Conservation (phyloP, 2,797 vertebrate genomes). For the Anguilla marmorata region DNA sequence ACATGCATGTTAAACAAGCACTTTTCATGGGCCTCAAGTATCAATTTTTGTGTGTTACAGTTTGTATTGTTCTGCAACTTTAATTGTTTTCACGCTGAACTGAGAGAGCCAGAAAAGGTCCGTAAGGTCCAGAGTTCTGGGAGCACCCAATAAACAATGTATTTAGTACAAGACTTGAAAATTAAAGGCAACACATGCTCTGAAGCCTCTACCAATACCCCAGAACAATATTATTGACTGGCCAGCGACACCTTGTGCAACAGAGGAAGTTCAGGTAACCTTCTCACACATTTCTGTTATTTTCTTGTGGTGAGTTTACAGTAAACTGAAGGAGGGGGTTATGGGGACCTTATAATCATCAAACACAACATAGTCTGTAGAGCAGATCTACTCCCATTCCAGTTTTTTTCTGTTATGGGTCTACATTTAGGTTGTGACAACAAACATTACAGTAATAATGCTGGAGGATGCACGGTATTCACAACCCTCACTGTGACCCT, state of each 20-base stretch:
- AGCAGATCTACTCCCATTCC: background rate
- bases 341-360: background rate
- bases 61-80: too few species aligned
- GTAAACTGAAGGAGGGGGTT: background rate
- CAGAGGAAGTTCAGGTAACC: background rate
- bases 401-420: background rate
- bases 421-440: slow-evolving; percentile 1
- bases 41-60: too few species aligned
- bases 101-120: background rate
- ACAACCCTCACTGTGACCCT: background rate
- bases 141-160: background rate
- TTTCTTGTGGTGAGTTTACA: background rate
- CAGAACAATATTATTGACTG: background rate
- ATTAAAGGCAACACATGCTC: background rate
- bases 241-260: background rate
- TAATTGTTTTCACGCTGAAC: too few species aligned
- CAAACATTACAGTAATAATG: background rate
- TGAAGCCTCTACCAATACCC: background rate
- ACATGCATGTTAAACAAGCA: too few species aligned
- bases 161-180: background rate
- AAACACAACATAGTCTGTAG: background rate
- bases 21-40: too few species aligned
- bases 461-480: background rate
- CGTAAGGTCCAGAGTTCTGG: background rate
- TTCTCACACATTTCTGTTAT: background rate